A percentile compares a stretch with the other conserved stretches of the same genome.
These are phyloP conservation scores for Brachypalpus laphriformis DNA, from an alignment of 2,888 invertebrate species.

Conservation along the genomic window DNA sequence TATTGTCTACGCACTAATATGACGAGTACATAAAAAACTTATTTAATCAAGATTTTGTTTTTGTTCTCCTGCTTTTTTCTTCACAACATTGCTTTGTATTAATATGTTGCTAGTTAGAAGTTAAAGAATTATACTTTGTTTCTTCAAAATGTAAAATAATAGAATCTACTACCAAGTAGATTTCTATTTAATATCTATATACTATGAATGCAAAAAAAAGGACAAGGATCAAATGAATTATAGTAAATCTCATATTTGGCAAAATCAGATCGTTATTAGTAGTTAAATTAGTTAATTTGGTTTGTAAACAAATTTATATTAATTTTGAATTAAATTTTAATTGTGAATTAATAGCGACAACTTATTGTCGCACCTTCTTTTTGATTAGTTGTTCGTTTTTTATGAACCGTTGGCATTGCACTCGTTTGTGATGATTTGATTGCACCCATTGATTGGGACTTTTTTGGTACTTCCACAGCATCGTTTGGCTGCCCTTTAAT, in stretches of 20 bases:
- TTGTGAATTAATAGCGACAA: slow-evolving; percentile 80
- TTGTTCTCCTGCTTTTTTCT: slow-evolving; percentile 4
- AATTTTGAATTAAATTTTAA: slow-evolving; percentile 36
- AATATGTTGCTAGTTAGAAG: slow-evolving; percentile 14
- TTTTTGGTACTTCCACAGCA: slow-evolving; percentile 86
- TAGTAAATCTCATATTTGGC: slow-evolving; percentile 11
- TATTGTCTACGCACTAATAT: slow-evolving; percentile 76
- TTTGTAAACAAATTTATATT: slow-evolving; percentile 16
- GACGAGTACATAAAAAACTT: slow-evolving; percentile 81
- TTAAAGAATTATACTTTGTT: slow-evolving; percentile 24
- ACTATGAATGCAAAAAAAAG: slow-evolving; percentile 43
- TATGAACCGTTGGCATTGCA: slow-evolving; percentile 86
- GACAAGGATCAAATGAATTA: slow-evolving; percentile 23
- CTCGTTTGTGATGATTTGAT: slow-evolving; percentile 86
- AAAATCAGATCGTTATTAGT: slow-evolving; percentile 8
- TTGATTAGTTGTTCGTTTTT: slow-evolving; percentile 86
- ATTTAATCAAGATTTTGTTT: slow-evolving; percentile 48
- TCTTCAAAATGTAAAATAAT: slow-evolving; percentile 14
- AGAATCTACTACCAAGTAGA: slow-evolving; percentile 13
- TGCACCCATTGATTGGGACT: slow-evolving; percentile 94
- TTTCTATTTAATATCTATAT: slow-evolving; percentile 18
- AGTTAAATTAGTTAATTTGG: slow-evolving; percentile 13
- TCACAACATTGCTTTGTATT: slow-evolving; percentile 3
- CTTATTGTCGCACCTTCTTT: slow-evolving; percentile 83
- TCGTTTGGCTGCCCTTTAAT: slow-evolving; percentile 84